Percentiles rank a stretch among this genome's conserved stretches.
phyloP scores from a whole-genome alignment of 2,797 vertebrate species.

The Bradypodion ventrale region DNA sequence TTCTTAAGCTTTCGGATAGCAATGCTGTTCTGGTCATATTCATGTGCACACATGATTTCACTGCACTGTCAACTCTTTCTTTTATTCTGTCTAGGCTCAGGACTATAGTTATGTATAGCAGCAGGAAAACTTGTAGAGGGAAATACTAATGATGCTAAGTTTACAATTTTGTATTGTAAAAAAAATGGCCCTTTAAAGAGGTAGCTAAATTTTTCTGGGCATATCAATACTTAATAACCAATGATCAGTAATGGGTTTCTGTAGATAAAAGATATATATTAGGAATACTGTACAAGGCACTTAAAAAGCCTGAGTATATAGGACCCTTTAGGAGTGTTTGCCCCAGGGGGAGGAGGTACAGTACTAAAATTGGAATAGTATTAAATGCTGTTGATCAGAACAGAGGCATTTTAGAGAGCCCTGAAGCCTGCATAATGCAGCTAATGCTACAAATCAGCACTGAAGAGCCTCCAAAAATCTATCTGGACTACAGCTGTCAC shows the following conservation, averaged over 20 bases:
- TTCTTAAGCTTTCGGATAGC: neutral
- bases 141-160: neutral
- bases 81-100: neutral
- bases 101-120: neutral
- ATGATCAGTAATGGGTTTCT: neutral
- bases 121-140: neutral
- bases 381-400: neutral
- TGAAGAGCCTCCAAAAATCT: fast-evolving
- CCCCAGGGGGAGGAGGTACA: neutral
- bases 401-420: neutral
- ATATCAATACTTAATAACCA: fast-evolving
- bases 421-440: neutral
- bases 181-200: neutral
- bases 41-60: neutral
- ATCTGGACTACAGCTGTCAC: neutral
- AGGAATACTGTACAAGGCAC: neutral
- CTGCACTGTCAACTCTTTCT: neutral
- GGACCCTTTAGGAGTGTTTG: neutral
- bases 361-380: neutral
- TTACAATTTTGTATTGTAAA: neutral
- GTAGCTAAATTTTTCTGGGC: neutral
- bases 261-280: neutral
- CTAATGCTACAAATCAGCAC: too few relatives aligned
- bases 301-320: fast-evolving
- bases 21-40: neutral